Percentiles rank a stretch among this genome's conserved stretches.
phyloP scores from a whole-genome alignment of 1,140 invertebrate genomes.

The Penaeus indicus region DNA sequence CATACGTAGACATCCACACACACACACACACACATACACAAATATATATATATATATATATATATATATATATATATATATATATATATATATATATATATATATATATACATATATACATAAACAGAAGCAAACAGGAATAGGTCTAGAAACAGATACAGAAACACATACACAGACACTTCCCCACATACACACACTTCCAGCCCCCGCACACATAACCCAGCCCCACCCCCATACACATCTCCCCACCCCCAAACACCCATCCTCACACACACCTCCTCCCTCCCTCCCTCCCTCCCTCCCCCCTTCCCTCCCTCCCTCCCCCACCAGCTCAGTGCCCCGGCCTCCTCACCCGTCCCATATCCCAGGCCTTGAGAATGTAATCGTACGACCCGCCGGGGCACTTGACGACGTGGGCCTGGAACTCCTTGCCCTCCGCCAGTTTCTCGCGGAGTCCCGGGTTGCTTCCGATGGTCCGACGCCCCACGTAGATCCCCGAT shows the following conservation, averaged over 20 bases:
- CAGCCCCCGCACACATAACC: background rate
- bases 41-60: conserved; percentile 1
- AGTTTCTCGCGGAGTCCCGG: too few relatives aligned
- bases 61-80: conserved; percentile 44
- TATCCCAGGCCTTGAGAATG: background rate
- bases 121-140: background rate
- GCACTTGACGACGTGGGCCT: too few relatives aligned
- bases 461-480: too few relatives aligned
- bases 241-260: background rate
- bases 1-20: background rate
- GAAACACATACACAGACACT: background rate
- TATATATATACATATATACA: conserved; percentile 23
- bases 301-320: background rate
- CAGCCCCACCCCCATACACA: too few relatives aligned
- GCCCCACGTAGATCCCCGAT: too few relatives aligned
- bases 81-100: conserved; percentile 46
- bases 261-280: background rate
- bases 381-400: background rate
- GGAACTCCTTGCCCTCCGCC: too few relatives aligned
- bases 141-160: background rate
- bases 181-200: background rate
- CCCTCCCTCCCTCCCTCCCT: background rate
- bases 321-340: background rate
- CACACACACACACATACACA: conserved; percentile 4
- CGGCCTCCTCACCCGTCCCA: background rate